These are phyloP conservation scores for Argya squamiceps DNA, from an alignment of 2,797 vertebrate species.

Conservation along the genomic window DNA sequence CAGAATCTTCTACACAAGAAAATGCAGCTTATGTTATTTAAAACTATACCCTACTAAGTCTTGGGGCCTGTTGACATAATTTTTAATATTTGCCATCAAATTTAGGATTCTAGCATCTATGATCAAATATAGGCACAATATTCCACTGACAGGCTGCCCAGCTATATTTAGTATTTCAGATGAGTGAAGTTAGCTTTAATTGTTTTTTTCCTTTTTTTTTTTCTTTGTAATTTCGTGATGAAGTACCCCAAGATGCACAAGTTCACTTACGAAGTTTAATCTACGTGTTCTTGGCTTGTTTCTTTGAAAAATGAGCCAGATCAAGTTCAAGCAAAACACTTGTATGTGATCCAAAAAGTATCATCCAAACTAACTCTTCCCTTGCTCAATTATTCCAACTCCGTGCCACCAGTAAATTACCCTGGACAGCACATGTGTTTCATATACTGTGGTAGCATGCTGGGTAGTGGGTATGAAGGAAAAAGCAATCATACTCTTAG, in stretches of 20 bases:
- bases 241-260: not conserved
- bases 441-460: not conserved
- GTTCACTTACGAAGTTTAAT: not conserved
- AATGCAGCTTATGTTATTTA: not conserved
- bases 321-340: not conserved
- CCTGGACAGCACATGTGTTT: slow-evolving; percentile 22
- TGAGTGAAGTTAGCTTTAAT: not conserved
- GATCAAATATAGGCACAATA: not conserved
- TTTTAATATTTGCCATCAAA: not conserved
- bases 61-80: not conserved
- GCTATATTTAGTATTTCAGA: not conserved
- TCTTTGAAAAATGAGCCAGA: not conserved
- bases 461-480: not conserved
- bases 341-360: not conserved
- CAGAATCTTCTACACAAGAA: not conserved
- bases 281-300: not conserved
- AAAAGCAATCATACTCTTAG: not conserved
- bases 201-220: not conserved
- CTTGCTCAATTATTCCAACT: not conserved
- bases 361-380: not conserved
- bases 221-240: not conserved
- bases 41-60: not conserved
- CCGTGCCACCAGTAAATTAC: slow-evolving; percentile 6
- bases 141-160: not conserved
- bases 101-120: not conserved